phyloP scores from a whole-genome alignment of 2,888 invertebrate genomes.

The Petrophora chlorosata region DNA sequence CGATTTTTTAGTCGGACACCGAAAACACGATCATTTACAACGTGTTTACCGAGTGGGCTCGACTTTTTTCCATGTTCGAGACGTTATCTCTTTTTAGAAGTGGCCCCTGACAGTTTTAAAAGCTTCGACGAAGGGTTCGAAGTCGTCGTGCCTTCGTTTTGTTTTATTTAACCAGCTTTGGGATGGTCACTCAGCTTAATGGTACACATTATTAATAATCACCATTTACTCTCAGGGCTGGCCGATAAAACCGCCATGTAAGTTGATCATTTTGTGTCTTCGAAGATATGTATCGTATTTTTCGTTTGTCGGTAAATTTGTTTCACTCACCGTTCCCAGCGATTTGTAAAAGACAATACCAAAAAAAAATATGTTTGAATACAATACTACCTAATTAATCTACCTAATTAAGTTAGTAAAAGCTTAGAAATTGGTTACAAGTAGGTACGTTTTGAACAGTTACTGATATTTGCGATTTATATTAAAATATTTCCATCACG shows the following conservation, averaged over 20 bases:
- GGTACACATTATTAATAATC: conserved; percentile 66
- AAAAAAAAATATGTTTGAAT: too few species aligned
- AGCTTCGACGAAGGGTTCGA: conserved; percentile 49
- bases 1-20: conserved; percentile 44
- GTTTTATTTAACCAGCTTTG: conserved; percentile 47
- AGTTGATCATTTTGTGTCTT: conserved; percentile 12
- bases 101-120: conserved; percentile 71
- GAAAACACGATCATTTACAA: conserved; percentile 68
- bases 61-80: conserved; percentile 64
- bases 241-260: conserved; percentile 23
- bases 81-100: conserved; percentile 72
- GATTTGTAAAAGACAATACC: too few species aligned
- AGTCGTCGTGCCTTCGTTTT: conserved; percentile 41
- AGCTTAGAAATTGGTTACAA: too few species aligned
- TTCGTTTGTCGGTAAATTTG: background rate
- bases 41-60: conserved; percentile 71
- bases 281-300: background rate
- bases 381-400: too few species aligned
- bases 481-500: too few species aligned
- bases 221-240: conserved; percentile 33
- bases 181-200: conserved; percentile 54
- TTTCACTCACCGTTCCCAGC: too few species aligned
- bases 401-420: too few species aligned
- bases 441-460: too few species aligned
- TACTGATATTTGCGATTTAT: too few species aligned